Conservation (phyloP, 1,140 invertebrate genomes). For the Papilio dardanus region DNA sequence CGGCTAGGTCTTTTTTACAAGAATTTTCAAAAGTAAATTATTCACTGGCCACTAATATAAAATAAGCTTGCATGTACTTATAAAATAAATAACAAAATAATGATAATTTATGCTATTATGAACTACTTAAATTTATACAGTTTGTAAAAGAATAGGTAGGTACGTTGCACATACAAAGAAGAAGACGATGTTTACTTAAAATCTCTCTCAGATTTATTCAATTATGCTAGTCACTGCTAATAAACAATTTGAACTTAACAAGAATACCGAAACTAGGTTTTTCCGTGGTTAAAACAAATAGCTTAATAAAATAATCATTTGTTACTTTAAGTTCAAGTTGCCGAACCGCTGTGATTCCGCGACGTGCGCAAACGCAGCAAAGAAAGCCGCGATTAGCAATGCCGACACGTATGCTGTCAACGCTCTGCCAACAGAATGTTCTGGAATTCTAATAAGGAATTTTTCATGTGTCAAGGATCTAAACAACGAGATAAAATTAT, state of each 20-base stretch:
- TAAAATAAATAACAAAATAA: neutral
- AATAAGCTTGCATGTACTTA: neutral
- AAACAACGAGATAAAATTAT: too few species aligned
- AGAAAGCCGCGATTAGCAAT: slow-evolving; percentile 43
- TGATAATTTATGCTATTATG: neutral
- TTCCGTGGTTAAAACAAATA: neutral
- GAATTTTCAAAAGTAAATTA: neutral
- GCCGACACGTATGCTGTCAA: slow-evolving; percentile 40
- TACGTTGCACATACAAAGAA: neutral
- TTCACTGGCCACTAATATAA: too few species aligned
- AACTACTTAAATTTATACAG: neutral
- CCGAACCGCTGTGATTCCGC: slow-evolving; percentile 6
- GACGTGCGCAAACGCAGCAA: slow-evolving; percentile 24
- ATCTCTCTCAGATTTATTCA: neutral
- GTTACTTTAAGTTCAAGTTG: slow-evolving; percentile 26
- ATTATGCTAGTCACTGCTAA: neutral
- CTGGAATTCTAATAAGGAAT: slow-evolving; percentile 39
- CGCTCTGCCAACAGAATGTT: slow-evolving; percentile 43
- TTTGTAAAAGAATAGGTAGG: neutral
- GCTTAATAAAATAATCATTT: slow-evolving; percentile 15
- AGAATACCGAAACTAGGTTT: neutral
- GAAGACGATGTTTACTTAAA: neutral
- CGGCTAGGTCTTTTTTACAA: neutral
- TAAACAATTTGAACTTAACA: neutral
- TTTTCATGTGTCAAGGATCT: slow-evolving; percentile 17